Percentiles rank a stretch among this genome's conserved stretches.
Evolutionary conservation across 2,797 vertebrate genomes (phyloP).

Genomic region (Esox masquinongy): DNA sequence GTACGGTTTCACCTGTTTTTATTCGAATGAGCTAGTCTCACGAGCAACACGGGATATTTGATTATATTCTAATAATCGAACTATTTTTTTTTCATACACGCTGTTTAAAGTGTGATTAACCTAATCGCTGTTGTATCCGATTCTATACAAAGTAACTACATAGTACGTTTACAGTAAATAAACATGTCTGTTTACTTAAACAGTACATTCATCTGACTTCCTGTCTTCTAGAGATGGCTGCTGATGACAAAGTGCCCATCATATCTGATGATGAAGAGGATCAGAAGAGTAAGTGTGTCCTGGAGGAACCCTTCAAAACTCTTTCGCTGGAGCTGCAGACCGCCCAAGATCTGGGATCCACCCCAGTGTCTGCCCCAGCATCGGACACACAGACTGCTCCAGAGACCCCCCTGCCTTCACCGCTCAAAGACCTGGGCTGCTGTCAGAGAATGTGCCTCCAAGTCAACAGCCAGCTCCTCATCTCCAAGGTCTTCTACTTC

Average conservation of each 20-base stretch:
- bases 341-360: slow-evolving; percentile 26
- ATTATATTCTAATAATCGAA: background rate
- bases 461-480: slow-evolving; percentile 87
- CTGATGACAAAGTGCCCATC: slow-evolving; percentile 93
- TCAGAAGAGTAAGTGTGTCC: slow-evolving; percentile 88
- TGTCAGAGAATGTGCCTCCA: slow-evolving; percentile 85
- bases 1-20: background rate
- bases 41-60: background rate
- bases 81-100: background rate
- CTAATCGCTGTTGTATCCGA: background rate
- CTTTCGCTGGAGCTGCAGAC: slow-evolving; percentile 72
- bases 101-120: background rate
- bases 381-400: slow-evolving; percentile 39
- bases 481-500: slow-evolving; percentile 97
- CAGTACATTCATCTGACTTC: slow-evolving; percentile 27
- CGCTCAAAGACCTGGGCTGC: slow-evolving; percentile 77
- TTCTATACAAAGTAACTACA: background rate
- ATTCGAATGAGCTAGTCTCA: background rate
- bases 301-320: slow-evolving; percentile 84
- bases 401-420: slow-evolving; percentile 35
- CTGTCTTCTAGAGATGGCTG: slow-evolving; percentile 79
- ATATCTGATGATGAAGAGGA: slow-evolving; percentile 95
- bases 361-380: slow-evolving; percentile 49
- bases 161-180: background rate
- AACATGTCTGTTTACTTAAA: no score